Evolutionary conservation across 2,797 vertebrate species (phyloP).

Genomic region (Pyrocephalus nanus): DNA sequence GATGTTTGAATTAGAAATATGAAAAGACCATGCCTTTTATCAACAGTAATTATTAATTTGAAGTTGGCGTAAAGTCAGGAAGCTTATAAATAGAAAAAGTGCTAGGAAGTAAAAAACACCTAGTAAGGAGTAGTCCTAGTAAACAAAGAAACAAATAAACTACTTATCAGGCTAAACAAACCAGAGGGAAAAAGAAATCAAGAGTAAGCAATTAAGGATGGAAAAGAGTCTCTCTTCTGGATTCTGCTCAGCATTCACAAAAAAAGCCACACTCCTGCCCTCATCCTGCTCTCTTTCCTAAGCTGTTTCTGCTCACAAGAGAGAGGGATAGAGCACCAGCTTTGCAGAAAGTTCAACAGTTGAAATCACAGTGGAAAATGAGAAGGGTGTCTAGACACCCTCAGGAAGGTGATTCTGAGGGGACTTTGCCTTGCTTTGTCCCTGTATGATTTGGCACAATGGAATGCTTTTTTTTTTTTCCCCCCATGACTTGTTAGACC

Average conservation of each 20-base stretch:
- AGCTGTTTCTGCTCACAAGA: neutral
- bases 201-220: neutral
- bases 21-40: neutral
- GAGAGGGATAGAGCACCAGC: neutral
- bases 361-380: neutral
- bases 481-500: neutral
- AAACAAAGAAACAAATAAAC: neutral
- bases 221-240: neutral
- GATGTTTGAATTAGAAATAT: neutral
- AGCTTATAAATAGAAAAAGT: neutral
- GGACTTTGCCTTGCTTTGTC: neutral
- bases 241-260: neutral
- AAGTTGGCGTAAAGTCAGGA: neutral
- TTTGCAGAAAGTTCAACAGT: neutral
- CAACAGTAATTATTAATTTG: neutral
- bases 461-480: rapidly evolving
- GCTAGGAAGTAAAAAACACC: neutral
- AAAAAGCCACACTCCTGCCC: neutral
- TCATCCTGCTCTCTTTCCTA: neutral
- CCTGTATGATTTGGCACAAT: neutral
- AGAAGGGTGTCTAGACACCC: neutral
- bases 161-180: neutral
- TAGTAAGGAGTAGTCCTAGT: neutral
- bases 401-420: neutral
- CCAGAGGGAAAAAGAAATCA: neutral